Conservation (phyloP, 2,888 invertebrate species). For the Anoplius nigerrimus region DNA sequence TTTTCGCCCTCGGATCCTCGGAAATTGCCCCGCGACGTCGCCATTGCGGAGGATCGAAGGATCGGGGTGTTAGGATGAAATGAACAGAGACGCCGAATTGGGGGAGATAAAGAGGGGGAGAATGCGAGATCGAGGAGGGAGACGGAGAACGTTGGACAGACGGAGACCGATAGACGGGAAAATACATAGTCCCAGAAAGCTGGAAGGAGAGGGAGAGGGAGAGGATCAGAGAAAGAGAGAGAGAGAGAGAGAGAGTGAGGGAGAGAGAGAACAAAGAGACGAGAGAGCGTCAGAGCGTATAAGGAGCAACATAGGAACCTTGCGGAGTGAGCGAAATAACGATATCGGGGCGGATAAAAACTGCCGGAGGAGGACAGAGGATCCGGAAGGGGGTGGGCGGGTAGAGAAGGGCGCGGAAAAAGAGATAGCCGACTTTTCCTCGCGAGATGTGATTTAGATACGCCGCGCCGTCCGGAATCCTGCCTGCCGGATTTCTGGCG, state of each 20-base stretch:
- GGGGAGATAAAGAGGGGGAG: neutral
- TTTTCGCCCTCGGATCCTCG: conserved; percentile 43
- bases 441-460: conserved; percentile 65
- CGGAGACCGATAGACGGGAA: neutral
- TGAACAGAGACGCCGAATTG: neutral
- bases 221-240: neutral
- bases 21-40: conserved; percentile 46
- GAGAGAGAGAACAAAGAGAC: neutral
- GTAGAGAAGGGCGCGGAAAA: neutral
- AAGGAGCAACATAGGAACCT: neutral
- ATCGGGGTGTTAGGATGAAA: neutral
- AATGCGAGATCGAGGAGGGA: neutral
- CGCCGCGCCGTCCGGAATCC: conserved; percentile 39
- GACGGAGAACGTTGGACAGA: too few relatives aligned
- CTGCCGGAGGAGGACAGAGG: too few relatives aligned
- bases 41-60: conserved; percentile 25
- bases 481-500: conserved; percentile 11
- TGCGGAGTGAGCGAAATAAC: neutral
- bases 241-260: neutral
- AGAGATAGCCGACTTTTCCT: conserved; percentile 46
- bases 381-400: conserved; percentile 15
- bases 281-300: neutral
- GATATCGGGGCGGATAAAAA: neutral
- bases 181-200: neutral
- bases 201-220: neutral